These are phyloP conservation scores for Charanyca ferruginea DNA, from an alignment of 2,888 invertebrate species.

Conservation along the genomic window DNA sequence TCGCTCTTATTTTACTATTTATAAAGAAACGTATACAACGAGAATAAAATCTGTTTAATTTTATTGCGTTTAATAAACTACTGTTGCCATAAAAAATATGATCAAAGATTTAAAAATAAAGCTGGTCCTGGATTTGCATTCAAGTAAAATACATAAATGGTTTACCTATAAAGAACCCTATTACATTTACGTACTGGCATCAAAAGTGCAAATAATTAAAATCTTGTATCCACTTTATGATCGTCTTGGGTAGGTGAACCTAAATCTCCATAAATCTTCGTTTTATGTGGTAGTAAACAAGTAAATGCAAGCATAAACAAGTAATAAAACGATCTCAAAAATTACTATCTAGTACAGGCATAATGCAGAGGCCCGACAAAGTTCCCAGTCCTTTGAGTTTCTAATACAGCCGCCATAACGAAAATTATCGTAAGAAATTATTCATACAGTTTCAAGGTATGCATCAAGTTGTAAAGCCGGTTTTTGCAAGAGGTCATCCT, in stretches of 20 bases:
- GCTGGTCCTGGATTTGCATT: neutral
- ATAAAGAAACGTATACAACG: neutral
- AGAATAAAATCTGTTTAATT: too few relatives aligned
- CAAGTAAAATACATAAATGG: constrained; percentile 7
- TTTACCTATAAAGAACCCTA: neutral
- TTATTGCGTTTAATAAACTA: too few relatives aligned
- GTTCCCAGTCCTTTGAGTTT: constrained; percentile 55
- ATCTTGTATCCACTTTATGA: constrained; percentile 27
- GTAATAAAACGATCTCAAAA: constrained; percentile 34
- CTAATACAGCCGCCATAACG: constrained; percentile 47
- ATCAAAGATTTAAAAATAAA: neutral
- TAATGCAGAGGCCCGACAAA: constrained; percentile 41
- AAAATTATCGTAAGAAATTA: constrained; percentile 60
- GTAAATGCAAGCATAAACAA: constrained; percentile 32
- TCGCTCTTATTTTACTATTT: constrained; percentile 22
- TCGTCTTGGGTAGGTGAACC: constrained; percentile 10
- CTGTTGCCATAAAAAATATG: neutral
- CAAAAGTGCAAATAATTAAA: constrained; percentile 27
- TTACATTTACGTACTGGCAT: constrained; percentile 5
- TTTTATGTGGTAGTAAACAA: constrained; percentile 37
- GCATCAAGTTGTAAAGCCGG: constrained; percentile 64
- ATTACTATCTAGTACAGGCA: constrained; percentile 22
- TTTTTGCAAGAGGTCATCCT: constrained; percentile 71
- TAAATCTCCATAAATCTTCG: constrained; percentile 28
- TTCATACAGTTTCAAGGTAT: constrained; percentile 58